phyloP scores from a whole-genome alignment of 1,140 invertebrate species.

The Gonioctena quinquepunctata region DNA sequence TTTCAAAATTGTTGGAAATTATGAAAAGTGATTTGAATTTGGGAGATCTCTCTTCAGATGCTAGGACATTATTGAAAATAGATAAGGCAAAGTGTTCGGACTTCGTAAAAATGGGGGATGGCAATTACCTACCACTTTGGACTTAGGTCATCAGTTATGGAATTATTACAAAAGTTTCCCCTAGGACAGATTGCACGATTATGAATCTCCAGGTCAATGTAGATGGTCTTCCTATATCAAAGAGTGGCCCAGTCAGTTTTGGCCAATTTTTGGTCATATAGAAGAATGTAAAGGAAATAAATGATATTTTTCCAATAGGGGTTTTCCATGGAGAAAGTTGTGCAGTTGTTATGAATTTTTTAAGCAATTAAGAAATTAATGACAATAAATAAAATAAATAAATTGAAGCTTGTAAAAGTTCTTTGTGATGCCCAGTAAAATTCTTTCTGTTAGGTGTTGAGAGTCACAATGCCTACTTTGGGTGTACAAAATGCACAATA shows the following conservation, averaged over 20 bases:
- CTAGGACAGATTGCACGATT: neutral
- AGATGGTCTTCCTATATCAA: constrained; percentile 14
- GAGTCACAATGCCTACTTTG: constrained; percentile 10
- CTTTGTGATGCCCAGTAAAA: constrained; percentile 15
- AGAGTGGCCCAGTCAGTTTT: constrained; percentile 15
- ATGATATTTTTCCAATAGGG: constrained; percentile 1
- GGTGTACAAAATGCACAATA: constrained; percentile 13
- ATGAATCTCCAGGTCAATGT: constrained; percentile 6
- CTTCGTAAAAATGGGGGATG: neutral
- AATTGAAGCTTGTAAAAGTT: neutral
- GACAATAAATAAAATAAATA: neutral
- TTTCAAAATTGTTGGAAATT: neutral
- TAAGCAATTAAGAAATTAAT: constrained; percentile 3
- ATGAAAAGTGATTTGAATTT: neutral
- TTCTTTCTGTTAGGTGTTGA: neutral
- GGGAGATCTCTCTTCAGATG: neutral
- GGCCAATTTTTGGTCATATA: constrained; percentile 11
- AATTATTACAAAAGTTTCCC: neutral
- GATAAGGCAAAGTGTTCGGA: too few species aligned
- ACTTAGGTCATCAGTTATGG: neutral
- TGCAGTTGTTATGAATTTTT: neutral
- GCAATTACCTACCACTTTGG: neutral
- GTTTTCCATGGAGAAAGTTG: constrained; percentile 7
- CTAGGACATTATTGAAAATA: constrained; percentile 3
- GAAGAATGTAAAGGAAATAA: neutral